Evolutionary conservation across 2,113 vertebrate genomes (phyloP).

Genomic region (Urocitellus parryii): DNA sequence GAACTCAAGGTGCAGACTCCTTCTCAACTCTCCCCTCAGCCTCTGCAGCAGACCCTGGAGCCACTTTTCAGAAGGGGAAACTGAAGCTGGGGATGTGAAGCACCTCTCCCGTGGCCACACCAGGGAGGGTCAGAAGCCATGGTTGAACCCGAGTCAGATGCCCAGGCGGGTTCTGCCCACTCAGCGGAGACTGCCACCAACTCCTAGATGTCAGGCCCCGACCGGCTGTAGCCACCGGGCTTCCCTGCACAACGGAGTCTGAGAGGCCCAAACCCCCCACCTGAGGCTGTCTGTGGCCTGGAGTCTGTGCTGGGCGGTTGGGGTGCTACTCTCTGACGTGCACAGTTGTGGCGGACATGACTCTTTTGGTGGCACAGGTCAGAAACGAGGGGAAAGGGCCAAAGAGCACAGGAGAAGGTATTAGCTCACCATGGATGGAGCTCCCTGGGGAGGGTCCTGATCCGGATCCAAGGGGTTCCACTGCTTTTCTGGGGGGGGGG

Average conservation of each 20-base stretch:
- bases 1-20: background rate
- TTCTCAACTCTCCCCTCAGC: background rate
- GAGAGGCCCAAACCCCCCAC: background rate
- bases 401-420: background rate
- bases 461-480: constrained; percentile 3
- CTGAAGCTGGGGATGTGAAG: background rate
- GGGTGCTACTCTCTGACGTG: background rate
- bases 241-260: background rate
- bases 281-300: background rate
- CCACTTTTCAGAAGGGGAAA: background rate
- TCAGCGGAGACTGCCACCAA: background rate
- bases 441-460: background rate
- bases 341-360: background rate
- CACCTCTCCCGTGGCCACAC: background rate
- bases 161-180: background rate
- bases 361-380: background rate
- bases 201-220: rapidly evolving
- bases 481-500: background rate
- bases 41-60: background rate
- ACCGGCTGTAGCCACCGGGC: background rate
- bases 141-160: background rate
- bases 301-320: background rate
- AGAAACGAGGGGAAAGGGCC: constrained; percentile 6
- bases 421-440: background rate
- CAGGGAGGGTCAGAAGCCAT: background rate